Conservation (phyloP, 2,888 invertebrate genomes). For the Cephalotes varians region DNA sequence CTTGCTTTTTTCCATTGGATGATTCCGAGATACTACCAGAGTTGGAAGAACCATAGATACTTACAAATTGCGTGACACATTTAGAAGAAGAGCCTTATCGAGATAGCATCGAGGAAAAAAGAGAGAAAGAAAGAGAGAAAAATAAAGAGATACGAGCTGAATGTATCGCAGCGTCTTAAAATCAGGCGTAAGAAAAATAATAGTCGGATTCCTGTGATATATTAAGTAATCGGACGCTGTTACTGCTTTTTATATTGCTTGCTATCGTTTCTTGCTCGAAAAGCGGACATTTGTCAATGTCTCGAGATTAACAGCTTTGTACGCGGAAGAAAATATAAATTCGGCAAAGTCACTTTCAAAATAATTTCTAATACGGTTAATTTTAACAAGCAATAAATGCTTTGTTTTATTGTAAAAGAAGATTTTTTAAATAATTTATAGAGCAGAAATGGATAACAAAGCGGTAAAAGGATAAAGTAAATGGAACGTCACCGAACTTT, state of each 20-base stretch:
- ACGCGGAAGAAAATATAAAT: not conserved
- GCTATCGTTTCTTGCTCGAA: constrained; percentile 1
- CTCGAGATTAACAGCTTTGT: constrained; percentile 1
- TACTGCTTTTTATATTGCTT: constrained; percentile 14
- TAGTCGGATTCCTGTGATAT: constrained; percentile 4
- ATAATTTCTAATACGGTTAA: not conserved
- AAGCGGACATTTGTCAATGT: not conserved
- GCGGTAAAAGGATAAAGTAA: constrained; percentile 62
- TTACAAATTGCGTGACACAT: constrained; percentile 64
- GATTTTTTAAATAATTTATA: constrained; percentile 28
- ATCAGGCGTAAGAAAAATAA: constrained; percentile 29
- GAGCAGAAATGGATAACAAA: constrained; percentile 54
- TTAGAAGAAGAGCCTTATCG: constrained; percentile 29
- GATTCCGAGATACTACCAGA: constrained; percentile 42
- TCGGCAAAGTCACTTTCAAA: not conserved
- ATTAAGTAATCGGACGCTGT: not conserved
- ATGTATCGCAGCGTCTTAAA: not conserved
- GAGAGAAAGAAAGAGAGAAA: not conserved
- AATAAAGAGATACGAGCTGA: not conserved
- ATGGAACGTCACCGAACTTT: constrained; percentile 62
- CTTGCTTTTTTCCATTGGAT: constrained; percentile 55
- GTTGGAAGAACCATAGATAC: constrained; percentile 58
- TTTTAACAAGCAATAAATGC: not conserved
- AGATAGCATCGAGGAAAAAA: not conserved
- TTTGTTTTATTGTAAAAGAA: not conserved